phyloP scores from a whole-genome alignment of 37 sponge, comb jelly and placozoan genomes.

The Amphimedon queenslandica region DNA sequence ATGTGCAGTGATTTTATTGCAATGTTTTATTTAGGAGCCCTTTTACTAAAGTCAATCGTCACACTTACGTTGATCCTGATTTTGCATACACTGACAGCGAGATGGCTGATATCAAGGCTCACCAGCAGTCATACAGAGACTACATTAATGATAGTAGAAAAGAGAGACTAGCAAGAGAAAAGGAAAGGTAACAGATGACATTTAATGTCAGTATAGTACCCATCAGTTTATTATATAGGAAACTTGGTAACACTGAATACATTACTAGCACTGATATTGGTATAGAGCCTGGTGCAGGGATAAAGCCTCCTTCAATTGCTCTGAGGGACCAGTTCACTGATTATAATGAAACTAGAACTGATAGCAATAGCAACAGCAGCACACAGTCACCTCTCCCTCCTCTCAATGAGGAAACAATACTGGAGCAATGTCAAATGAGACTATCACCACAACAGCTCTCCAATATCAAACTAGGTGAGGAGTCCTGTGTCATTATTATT shows the following conservation, averaged over 20 bases:
- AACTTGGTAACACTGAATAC: not conserved
- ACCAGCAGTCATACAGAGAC: constrained; percentile 39
- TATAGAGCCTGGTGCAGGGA: constrained; percentile 56
- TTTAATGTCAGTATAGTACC: not conserved
- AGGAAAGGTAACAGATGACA: constrained; percentile 35
- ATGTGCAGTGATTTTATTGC: not conserved
- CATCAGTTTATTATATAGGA: not conserved
- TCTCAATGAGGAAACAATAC: not conserved
- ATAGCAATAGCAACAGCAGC: not conserved
- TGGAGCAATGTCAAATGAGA: not conserved
- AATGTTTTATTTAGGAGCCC: constrained; percentile 39
- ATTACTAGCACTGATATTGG: constrained; percentile 40
- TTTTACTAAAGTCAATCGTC: constrained; percentile 51
- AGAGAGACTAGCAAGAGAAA: constrained; percentile 25
- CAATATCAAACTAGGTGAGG: not conserved
- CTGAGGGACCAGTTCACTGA: not conserved
- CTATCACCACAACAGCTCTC: not conserved
- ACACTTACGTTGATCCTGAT: constrained; percentile 82
- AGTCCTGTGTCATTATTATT: not conserved
- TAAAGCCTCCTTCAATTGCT: constrained; percentile 30
- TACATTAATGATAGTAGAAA: constrained; percentile 35
- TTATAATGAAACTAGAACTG: not conserved
- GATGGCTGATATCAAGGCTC: not conserved
- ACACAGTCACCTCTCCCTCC: not conserved
- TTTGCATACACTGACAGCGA: constrained; percentile 51